A percentile compares a stretch with the other conserved stretches of the same genome.
Conservation (phyloP, 2,797 vertebrate genomes). For the Lateolabrax maculatus region DNA sequence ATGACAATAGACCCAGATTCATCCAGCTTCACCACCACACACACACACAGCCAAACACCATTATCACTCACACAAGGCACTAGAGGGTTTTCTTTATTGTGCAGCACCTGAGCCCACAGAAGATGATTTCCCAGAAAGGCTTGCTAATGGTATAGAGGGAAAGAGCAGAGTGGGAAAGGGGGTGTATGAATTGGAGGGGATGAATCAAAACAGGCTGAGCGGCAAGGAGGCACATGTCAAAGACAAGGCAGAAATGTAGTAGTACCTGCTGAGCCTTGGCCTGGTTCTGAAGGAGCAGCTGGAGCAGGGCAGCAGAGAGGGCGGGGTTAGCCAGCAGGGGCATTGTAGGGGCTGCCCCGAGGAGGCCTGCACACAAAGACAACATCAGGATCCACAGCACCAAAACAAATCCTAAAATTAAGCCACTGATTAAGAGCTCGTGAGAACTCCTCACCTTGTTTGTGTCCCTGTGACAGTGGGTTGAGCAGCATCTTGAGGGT, state of each 20-base stretch:
- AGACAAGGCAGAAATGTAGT: conserved; percentile 1
- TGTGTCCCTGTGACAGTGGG: conserved; percentile 90
- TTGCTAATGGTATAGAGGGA: conserved; percentile 82
- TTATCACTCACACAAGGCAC: conserved; percentile 85
- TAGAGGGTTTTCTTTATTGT: conserved; percentile 85
- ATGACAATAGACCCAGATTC: conserved; percentile 29
- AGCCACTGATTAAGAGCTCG: neutral
- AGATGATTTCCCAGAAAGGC: conserved; percentile 87
- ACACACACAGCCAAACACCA: conserved; percentile 53
- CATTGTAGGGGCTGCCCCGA: conserved; percentile 89
- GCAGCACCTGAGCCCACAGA: conserved; percentile 88
- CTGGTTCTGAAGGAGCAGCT: conserved; percentile 92
- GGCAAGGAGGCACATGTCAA: neutral
- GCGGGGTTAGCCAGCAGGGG: conserved; percentile 89
- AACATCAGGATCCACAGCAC: conserved; percentile 15
- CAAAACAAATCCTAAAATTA: neutral
- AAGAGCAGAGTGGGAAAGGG: conserved; percentile 44
- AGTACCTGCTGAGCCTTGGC: conserved; percentile 90
- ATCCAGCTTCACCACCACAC: conserved; percentile 34
- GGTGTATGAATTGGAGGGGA: conserved; percentile 30
- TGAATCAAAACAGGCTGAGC: conserved; percentile 39
- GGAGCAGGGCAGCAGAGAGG: conserved; percentile 90
- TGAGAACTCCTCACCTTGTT: conserved; percentile 85
- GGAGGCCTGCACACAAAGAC: conserved; percentile 84
- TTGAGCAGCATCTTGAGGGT: conserved; percentile 93